Evolutionary conservation across 2,888 invertebrate species (phyloP).

Genomic region (Drosophila antonietae): DNA sequence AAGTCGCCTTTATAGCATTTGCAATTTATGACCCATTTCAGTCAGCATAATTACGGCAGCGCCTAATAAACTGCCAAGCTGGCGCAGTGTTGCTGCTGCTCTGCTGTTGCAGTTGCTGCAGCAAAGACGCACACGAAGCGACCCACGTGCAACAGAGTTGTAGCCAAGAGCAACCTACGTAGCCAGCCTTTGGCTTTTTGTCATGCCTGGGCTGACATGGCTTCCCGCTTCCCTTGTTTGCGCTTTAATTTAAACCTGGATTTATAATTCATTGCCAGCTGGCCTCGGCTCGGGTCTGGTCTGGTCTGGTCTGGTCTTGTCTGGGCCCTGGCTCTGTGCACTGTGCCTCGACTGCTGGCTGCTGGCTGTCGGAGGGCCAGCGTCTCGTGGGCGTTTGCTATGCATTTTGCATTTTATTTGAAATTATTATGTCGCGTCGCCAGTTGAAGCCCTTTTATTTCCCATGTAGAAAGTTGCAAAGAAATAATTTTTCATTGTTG

Average conservation of each 20-base stretch:
- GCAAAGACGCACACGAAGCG: constrained; percentile 28
- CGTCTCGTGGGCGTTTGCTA: constrained; percentile 70
- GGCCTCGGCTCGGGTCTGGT: constrained; percentile 13
- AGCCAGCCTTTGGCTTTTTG: constrained; percentile 21
- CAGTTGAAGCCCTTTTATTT: constrained; percentile 35
- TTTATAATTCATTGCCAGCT: constrained; percentile 81
- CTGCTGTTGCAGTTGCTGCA: constrained; percentile 30
- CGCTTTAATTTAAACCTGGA: constrained; percentile 79
- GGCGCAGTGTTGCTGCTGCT: constrained; percentile 26
- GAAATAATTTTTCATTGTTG: constrained; percentile 75
- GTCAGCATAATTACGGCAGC: constrained; percentile 81
- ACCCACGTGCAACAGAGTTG: constrained; percentile 47
- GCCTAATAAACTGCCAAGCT: constrained; percentile 65
- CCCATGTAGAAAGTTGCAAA: constrained; percentile 56
- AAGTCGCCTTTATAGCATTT: constrained; percentile 43
- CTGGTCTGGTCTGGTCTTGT: constrained; percentile 6
- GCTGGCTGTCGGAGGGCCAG: constrained; percentile 32
- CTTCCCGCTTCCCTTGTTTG: constrained; percentile 40
- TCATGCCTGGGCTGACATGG: constrained; percentile 35
- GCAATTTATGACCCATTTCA: constrained; percentile 82
- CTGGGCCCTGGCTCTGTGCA: constrained; percentile 21
- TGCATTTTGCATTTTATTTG: constrained; percentile 81
- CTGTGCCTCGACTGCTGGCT: constrained; percentile 29
- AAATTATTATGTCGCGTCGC: constrained; percentile 81
- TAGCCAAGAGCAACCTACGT: constrained; percentile 32